Evolutionary conservation across 2,797 vertebrate species (phyloP).

Genomic region (Synaphobranchus kaupii): DNA sequence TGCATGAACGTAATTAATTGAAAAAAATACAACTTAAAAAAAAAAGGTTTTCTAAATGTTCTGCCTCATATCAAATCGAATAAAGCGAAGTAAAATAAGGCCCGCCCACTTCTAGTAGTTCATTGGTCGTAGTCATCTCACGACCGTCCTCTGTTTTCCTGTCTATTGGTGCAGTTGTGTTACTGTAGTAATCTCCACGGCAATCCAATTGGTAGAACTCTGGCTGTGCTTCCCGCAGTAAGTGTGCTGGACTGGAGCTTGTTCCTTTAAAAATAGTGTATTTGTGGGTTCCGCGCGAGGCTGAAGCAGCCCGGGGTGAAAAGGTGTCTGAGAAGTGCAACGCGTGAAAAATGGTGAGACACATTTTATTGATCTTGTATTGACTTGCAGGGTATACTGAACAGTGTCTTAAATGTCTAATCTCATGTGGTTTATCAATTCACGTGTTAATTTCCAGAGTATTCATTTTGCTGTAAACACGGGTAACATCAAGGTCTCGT

Average conservation of each 20-base stretch:
- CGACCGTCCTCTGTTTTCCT: neutral
- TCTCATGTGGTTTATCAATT: neutral
- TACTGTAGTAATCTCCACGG: slow-evolving; percentile 38
- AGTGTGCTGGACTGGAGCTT: neutral
- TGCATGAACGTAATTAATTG: too few species aligned
- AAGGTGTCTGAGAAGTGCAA: neutral
- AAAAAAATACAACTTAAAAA: too few species aligned
- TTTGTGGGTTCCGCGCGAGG: neutral
- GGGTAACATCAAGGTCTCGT: slow-evolving; percentile 16
- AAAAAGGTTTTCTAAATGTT: too few species aligned
- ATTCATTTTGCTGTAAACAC: neutral
- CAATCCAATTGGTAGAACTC: slow-evolving; percentile 38
- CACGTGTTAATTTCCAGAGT: neutral
- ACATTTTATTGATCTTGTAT: neutral
- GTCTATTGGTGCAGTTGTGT: slow-evolving; percentile 36
- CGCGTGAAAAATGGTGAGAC: slow-evolving; percentile 7
- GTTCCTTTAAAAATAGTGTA: slow-evolving; percentile 22
- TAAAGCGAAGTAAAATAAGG: too few species aligned
- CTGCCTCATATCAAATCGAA: too few species aligned
- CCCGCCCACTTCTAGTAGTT: slow-evolving; percentile 27
- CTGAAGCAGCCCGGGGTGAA: neutral
- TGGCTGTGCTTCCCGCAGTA: neutral
- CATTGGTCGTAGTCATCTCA: slow-evolving; percentile 41
- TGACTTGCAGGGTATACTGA: neutral
- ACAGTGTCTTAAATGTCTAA: neutral